Conservation (phyloP, 2,797 vertebrate species). For the Carduelis carduelis region DNA sequence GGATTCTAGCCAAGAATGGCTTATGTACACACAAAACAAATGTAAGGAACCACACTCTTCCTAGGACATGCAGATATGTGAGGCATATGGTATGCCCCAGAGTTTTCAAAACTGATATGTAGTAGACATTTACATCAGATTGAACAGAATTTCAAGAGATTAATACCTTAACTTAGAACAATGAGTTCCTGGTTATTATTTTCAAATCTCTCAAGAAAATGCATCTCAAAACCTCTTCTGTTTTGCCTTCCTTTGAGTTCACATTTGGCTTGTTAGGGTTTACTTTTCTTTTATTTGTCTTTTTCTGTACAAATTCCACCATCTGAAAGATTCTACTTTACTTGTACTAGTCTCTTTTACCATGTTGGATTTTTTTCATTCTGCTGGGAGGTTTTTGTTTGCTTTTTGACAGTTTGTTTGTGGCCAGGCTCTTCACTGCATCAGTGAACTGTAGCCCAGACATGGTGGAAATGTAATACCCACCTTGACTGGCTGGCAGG, state of each 20-base stretch:
- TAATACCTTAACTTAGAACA: background rate
- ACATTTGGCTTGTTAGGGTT: background rate
- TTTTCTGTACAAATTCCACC: background rate
- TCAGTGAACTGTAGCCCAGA: background rate
- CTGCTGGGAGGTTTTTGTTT: background rate
- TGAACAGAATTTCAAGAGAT: background rate
- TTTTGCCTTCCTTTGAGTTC: background rate
- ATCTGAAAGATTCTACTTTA: background rate
- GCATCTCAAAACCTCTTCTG: background rate
- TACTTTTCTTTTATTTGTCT: background rate
- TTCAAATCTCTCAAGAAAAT: background rate
- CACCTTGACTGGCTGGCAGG: background rate
- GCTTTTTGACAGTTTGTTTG: background rate
- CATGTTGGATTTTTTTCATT: background rate
- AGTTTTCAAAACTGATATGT: background rate
- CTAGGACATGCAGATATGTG: background rate
- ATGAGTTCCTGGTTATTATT: background rate
- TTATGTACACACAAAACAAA: background rate
- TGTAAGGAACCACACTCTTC: background rate
- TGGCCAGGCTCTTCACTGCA: background rate
- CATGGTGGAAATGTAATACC: background rate
- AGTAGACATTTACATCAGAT: background rate
- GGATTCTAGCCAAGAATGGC: background rate
- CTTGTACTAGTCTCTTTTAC: background rate
- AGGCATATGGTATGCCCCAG: background rate